These are phyloP conservation scores for Gallinago solitaria DNA, from an alignment of 2,797 vertebrate genomes.

Conservation along the genomic window DNA sequence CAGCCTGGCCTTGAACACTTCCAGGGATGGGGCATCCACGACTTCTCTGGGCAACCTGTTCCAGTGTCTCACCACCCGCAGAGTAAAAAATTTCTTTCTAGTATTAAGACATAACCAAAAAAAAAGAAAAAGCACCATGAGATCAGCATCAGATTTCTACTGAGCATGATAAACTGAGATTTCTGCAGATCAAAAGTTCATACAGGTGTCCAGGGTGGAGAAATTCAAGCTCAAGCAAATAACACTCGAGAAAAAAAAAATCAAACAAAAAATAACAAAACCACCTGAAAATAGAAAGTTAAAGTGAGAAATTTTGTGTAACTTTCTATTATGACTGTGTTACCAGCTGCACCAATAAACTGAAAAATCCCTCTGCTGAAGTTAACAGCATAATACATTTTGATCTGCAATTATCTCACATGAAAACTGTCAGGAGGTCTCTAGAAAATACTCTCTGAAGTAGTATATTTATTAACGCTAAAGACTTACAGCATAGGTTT, in stretches of 20 bases:
- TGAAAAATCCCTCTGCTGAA: conserved; percentile 32
- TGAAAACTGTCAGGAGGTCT: background rate
- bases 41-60: too few relatives aligned
- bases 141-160: background rate
- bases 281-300: background rate
- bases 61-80: too few relatives aligned
- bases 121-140: background rate
- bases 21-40: too few relatives aligned
- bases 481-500: background rate
- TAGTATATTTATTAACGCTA: background rate
- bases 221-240: background rate
- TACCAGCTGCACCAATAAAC: conserved; percentile 9
- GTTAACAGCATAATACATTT: background rate
- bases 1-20: too few relatives aligned
- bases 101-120: background rate
- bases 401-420: conserved; percentile 29
- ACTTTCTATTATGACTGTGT: background rate
- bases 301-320: background rate
- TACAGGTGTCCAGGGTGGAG: background rate
- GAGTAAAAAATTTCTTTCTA: too few relatives aligned
- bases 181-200: background rate
- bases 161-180: background rate
- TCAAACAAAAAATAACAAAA: background rate
- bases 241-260: background rate
- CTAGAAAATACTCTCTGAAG: background rate